Evolutionary conservation across 1,140 invertebrate genomes (phyloP).

Genomic region (Penaeus indicus): DNA sequence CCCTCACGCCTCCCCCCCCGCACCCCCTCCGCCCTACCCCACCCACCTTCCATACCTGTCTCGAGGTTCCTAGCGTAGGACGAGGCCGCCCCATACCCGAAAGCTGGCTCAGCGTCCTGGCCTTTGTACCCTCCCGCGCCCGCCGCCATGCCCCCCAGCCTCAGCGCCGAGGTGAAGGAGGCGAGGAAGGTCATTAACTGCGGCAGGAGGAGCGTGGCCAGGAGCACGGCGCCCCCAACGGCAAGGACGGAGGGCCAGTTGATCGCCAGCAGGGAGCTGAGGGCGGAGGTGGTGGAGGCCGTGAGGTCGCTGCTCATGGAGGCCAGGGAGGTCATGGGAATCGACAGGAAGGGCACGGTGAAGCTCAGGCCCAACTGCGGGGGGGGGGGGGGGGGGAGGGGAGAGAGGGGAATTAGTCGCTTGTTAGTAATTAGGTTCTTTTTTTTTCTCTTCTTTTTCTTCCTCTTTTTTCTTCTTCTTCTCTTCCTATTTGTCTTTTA

Average conservation of each 20-base stretch:
- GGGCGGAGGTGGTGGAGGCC: slow-evolving; percentile 33
- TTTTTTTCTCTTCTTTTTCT: too few relatives aligned
- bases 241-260: slow-evolving; percentile 54
- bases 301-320: slow-evolving; percentile 37
- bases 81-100: background rate
- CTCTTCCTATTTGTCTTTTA: too few relatives aligned
- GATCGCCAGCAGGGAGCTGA: slow-evolving; percentile 49
- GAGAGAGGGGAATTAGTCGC: background rate
- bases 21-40: background rate
- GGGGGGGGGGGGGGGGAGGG: background rate
- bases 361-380: slow-evolving; percentile 62
- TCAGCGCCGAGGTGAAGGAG: background rate
- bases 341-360: slow-evolving; percentile 64
- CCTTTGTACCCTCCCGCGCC: background rate
- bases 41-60: background rate
- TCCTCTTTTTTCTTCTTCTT: too few relatives aligned
- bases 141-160: background rate
- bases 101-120: background rate
- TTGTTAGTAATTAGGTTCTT: too few relatives aligned
- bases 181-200: slow-evolving; percentile 23
- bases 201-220: slow-evolving; percentile 52
- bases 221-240: slow-evolving; percentile 28
- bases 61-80: slow-evolving; percentile 42
- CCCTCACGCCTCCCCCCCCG: background rate
- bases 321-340: slow-evolving; percentile 52